Percentiles rank a stretch among this genome's conserved stretches.
Evolutionary conservation across 2,113 vertebrate genomes (phyloP).

Genomic region (Nymphicus hollandicus): DNA sequence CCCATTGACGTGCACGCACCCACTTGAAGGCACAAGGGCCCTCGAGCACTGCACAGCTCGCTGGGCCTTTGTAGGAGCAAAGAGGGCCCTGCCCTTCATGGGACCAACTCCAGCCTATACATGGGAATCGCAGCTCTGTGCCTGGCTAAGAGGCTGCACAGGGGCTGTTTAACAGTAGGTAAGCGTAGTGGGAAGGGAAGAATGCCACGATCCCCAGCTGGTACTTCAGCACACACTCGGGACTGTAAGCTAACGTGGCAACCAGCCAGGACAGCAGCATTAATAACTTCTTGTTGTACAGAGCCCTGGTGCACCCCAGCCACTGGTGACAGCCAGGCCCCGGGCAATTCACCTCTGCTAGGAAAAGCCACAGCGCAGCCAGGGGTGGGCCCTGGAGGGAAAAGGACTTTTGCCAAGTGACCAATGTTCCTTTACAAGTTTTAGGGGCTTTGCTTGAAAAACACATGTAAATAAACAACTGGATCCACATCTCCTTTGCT

Average conservation of each 20-base stretch:
- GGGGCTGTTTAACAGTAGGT: conserved; percentile 30
- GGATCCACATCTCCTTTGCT: neutral
- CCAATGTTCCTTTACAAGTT: neutral
- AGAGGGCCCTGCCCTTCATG: neutral
- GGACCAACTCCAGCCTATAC: conserved; percentile 1
- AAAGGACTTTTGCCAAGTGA: neutral
- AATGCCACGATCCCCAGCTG: conserved; percentile 48
- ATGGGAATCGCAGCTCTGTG: neutral
- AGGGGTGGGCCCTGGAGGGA: neutral
- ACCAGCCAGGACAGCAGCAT: conserved; percentile 36
- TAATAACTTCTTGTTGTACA: conserved; percentile 46
- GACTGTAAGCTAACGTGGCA: conserved; percentile 34
- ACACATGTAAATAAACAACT: neutral
- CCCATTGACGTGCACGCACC: neutral
- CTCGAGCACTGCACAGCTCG: neutral
- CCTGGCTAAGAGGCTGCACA: neutral
- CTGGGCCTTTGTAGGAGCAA: neutral
- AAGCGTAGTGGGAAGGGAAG: neutral
- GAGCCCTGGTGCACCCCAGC: neutral
- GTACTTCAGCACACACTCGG: conserved; percentile 39
- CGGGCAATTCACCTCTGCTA: rapidly evolving
- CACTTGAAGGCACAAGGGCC: conserved; percentile 33
- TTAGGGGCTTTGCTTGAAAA: neutral
- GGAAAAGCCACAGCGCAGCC: neutral
- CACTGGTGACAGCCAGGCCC: neutral